Evolutionary conservation across 2,888 invertebrate genomes (phyloP), one percentile per base, ranked within the genome.

Genomic region (Euproctis similis): DNA sequence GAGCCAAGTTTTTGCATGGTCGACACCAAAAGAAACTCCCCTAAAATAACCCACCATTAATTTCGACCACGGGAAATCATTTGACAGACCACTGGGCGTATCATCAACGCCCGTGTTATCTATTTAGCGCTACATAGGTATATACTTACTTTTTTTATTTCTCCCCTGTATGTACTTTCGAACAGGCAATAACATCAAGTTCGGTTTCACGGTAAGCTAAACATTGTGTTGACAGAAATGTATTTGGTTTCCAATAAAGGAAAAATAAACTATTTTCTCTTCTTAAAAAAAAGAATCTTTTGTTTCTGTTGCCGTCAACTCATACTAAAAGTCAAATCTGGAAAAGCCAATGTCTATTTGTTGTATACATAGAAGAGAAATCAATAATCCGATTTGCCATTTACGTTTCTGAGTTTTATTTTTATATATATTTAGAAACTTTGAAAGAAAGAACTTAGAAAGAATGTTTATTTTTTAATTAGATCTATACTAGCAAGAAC

Each of bases 11-110:
- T 62, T 59, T 59, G 54, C 49, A 28, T 34, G 29, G 39, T 36
- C 47, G 37, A 39, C 53, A 50, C 51, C 41, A 51, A 48, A 44
- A 47, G 44, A 44, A 43, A 19, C 6, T 6, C 4, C 4, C 4
- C 4, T 14, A 4, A 14, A 14, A 4, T 4, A 6, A 14, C 46
- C n/a, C 34, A 36, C 51, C 53, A 64, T 62, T 59, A 59, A 64
- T 65, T 57, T 63, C 46, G 12, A 42, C 46, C 49, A 45, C 39
- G 41, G 53, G 41, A 53, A 59, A 59, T 54, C 40, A 46, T 59
- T 62, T 59, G 55, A 56, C 55, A 56, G 44, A 44, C 52, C 56
- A 56, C 41, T 54, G 51, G 42, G 39, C 44, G 46, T 51, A 39
- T 50, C 30, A 40, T 31, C 34, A 31, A 31, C 32, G n/a, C n/a